Percentiles rank a stretch among this genome's conserved stretches.
Conservation (phyloP, 2,888 invertebrate species). For the Rhagophthalmus giganteus region DNA sequence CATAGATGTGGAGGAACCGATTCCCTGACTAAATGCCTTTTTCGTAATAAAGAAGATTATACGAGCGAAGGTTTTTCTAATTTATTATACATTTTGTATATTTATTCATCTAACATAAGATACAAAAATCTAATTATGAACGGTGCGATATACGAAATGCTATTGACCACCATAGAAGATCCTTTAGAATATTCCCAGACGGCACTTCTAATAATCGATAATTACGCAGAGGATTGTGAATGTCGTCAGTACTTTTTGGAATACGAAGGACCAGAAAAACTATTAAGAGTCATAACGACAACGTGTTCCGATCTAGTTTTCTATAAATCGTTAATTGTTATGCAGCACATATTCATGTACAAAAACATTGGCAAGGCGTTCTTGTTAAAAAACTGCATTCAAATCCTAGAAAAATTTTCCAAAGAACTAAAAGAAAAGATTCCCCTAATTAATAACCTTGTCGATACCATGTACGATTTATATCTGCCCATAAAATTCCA, state of each 20-base stretch:
- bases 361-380: conserved; percentile 39
- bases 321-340: conserved; percentile 38
- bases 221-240: conserved; percentile 14
- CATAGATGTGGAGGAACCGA: conserved; percentile 6
- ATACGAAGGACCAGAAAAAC: conserved; percentile 4
- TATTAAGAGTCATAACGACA: conserved; percentile 5
- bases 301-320: conserved; percentile 13
- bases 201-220: conserved; percentile 10
- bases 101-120: conserved; percentile 3
- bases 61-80: conserved; percentile 2
- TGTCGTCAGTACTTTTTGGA: conserved; percentile 19
- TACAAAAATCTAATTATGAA: background rate
- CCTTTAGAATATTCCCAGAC: conserved; percentile 6
- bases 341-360: conserved; percentile 40
- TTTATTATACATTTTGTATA: conserved; percentile 14
- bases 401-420: conserved; percentile 33
- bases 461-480: conserved; percentile 39
- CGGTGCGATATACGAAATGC: conserved; percentile 6
- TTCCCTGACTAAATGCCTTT: background rate
- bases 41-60: conserved; percentile 10
- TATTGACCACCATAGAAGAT: conserved; percentile 9
- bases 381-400: conserved; percentile 33
- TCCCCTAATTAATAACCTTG: conserved; percentile 39
- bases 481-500: conserved; percentile 47
- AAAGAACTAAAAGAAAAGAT: conserved; percentile 26